Evolutionary conservation across 2,888 invertebrate species (phyloP).

Genomic region (Nomada flava): DNA sequence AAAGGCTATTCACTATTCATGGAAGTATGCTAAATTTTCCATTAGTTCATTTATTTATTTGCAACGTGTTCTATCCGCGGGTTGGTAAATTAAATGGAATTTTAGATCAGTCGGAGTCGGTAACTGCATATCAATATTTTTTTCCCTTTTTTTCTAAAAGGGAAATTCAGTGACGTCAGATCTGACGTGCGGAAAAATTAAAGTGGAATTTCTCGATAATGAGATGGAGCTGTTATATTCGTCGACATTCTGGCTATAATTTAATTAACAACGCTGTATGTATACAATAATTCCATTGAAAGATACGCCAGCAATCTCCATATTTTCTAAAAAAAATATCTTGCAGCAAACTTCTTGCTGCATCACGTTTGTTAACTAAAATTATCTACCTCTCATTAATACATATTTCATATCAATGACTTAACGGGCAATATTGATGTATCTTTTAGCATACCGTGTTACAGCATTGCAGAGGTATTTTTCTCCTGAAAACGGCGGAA

Average conservation of each 20-base stretch:
- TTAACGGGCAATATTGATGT: not conserved
- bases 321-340: not conserved
- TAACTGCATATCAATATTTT: not conserved
- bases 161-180: not conserved
- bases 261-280: not conserved
- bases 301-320: not conserved
- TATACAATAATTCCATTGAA: not conserved
- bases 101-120: not conserved
- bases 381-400: not conserved
- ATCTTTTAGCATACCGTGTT: not conserved
- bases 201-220: constrained; percentile 15
- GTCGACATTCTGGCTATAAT: not conserved
- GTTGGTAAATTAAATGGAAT: not conserved
- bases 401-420: not conserved
- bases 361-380: not conserved
- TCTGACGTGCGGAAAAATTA: constrained; percentile 10
- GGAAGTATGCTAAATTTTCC: no score
- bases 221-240: constrained; percentile 3
- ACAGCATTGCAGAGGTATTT: constrained; percentile 1
- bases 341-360: not conserved
- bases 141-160: not conserved
- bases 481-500: not conserved
- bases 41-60: no score
- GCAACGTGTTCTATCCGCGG: no score
- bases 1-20: no score